Evolutionary conservation across 2,888 invertebrate species (phyloP), one percentile per base, ranked within the genome.

Genomic region (Fragum fragum): DNA sequence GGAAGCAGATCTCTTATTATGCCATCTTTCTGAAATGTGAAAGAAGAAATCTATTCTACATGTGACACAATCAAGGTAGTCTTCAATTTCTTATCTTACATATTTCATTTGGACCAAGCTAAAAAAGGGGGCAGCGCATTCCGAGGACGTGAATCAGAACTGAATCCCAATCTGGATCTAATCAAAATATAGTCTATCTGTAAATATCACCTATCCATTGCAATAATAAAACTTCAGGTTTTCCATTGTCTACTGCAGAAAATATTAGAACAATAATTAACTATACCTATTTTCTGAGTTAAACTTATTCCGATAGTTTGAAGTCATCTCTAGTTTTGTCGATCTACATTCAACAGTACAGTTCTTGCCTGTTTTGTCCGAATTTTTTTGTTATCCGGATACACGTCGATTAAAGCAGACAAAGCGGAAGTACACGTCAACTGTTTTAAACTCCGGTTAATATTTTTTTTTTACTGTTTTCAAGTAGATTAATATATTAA

Each of bases 361-460:
- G 9, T 36, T 36, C 9, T 52, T 52, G 14, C 5, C 26, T 57
- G 9, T 21, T 9, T 2, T 32, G 21, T 32, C 61, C 61, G 61
- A 32, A 61, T 0, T 29, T 32, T 29, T 32, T 18, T 29, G 32
- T 61, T 29, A 18, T 61, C 61, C 61, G 61, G 29, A 61, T 57
- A 61, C 0, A 61, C 29, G 11, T 1, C 14, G 3, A n/a, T 18
- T 32, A 14, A 32, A n/a, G 61, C 61, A 61, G 32, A 61, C 61
- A 61, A 32, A 61, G 61, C 61, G 61, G 61, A 61, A 61, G 61
- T 61, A 61, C 61, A 32, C 61, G 61, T 61, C 61, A 18, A 61
- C 32, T 18, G 7, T 39, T 6, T 39, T 39, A 14, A 39, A 14
- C 6, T 39, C 39, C n/a, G n/a, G n/a, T n/a, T n/a, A n/a, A n/a